These are phyloP conservation scores for Bovichtus variegatus DNA, from an alignment of 2,797 vertebrate genomes.

Conservation along the genomic window DNA sequence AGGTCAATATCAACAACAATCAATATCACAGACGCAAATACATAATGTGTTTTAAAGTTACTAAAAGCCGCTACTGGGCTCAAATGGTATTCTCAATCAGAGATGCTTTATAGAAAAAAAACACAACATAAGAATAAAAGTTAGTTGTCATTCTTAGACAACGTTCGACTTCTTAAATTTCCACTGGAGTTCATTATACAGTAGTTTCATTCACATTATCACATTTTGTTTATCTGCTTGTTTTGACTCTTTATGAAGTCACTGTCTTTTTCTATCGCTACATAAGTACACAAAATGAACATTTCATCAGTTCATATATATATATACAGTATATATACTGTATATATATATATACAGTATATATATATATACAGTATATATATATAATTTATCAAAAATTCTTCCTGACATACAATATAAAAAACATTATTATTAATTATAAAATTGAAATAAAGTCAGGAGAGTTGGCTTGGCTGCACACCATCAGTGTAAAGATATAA, in stretches of 20 bases:
- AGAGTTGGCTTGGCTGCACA: neutral
- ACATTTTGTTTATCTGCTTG: slow-evolving; percentile 7
- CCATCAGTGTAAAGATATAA: neutral
- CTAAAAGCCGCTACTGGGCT: neutral
- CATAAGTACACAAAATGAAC: neutral
- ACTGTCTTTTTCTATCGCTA: neutral
- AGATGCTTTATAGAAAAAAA: neutral
- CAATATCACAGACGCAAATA: neutral
- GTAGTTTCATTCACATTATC: neutral
- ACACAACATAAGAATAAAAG: neutral
- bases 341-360: too few relatives aligned
- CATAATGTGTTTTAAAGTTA: neutral
- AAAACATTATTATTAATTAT: too few relatives aligned
- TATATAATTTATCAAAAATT: too few relatives aligned
- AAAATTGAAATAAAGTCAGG: neutral
- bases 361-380: too few relatives aligned
- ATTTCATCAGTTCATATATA: neutral
- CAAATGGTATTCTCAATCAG: neutral
- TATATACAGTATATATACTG: too few relatives aligned
- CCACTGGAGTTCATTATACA: neutral
- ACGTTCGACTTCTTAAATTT: neutral
- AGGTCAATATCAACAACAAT: neutral
- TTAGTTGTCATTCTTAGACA: neutral
- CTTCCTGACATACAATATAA: too few relatives aligned
- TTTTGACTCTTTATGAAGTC: neutral